Evolutionary conservation across 2,113 vertebrate species (phyloP), one percentile per base, ranked within the genome.

Genomic region (Maylandia zebra): DNA sequence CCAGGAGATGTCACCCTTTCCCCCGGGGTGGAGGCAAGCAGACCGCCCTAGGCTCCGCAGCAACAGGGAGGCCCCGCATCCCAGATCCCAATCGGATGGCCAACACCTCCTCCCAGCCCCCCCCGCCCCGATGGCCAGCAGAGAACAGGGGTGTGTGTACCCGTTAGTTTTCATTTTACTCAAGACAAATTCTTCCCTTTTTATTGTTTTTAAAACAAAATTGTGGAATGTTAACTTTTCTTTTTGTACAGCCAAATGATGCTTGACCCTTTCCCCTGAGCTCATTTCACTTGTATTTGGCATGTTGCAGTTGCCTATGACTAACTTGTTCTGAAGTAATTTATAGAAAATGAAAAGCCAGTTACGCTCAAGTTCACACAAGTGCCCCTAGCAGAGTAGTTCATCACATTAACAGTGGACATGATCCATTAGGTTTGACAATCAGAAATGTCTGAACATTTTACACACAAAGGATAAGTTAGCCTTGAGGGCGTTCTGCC

Each of bases 121-220:
- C 24, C 24, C 4, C 24, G 1, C 5, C 19, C 50, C 5, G 0
- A 53, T 53, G 0, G 2, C 52, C 52, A 53, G 52, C 52, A 53
- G 52, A 53, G 52, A 53, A 53, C 19, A 22, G 52, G 52, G 52
- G 52, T 53, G 52, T 53, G 52, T 53, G 5, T 22, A 53, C 19
- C 52, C n/a, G 10, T 53, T 53, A 53, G 52, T 11, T 22, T 53
- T 53, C 7, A 50, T 12, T 52, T 52, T 36, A 48, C 27, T 50
- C 59, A 71, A 41, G n/a, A 10, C 8, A 57, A 57, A 11, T 76
- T 5, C 17, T 22, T 27, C 14, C 5, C 3, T 14, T 74, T 36
- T 56, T 81, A 41, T 43, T 0, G 5, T 22, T 85, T 61, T 12
- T 14, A 48, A n/a, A 24, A 11, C 14, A 36, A 11, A 61, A 50